Evolutionary conservation across 2,113 vertebrate genomes (phyloP).

Genomic region (Philantomba maxwellii): DNA sequence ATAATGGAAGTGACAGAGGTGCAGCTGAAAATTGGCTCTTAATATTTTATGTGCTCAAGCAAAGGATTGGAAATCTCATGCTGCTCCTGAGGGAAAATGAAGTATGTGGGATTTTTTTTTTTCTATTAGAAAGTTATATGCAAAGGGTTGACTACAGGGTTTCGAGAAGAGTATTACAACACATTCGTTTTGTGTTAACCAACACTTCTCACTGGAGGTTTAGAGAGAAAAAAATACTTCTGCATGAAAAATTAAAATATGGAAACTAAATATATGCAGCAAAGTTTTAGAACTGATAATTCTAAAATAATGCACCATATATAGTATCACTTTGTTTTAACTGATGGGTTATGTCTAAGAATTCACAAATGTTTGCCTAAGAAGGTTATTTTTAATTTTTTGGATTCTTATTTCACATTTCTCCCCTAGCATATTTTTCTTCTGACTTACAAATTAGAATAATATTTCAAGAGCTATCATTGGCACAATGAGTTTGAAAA

Average conservation of each 20-base stretch:
- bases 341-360: not conserved
- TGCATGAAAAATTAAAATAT: slow-evolving; percentile 42
- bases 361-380: slow-evolving; percentile 32
- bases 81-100: slow-evolving; percentile 84
- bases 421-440: not conserved
- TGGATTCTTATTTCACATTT: not conserved
- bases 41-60: slow-evolving; percentile 93
- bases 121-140: slow-evolving; percentile 46
- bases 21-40: slow-evolving; percentile 92
- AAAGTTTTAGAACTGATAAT: not conserved
- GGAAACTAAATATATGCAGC: not conserved
- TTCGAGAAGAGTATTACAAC: slow-evolving; percentile 38
- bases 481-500: slow-evolving; percentile 30
- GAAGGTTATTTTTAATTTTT: slow-evolving; percentile 34
- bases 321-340: not conserved
- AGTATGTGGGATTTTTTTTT: slow-evolving; percentile 54
- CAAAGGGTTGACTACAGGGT: slow-evolving; percentile 51
- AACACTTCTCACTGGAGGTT: not conserved
- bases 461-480: not conserved
- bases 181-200: slow-evolving; percentile 48
- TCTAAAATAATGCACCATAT: rapidly evolving
- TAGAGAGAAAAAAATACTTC: slow-evolving; percentile 3
- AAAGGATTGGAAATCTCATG: slow-evolving; percentile 83
- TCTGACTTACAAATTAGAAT: not conserved
- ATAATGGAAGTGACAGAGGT: slow-evolving; percentile 91